Evolutionary conservation across 2,888 invertebrate species (phyloP), one percentile per base, ranked within the genome.

Genomic region (Chymomyza procnemis): DNA sequence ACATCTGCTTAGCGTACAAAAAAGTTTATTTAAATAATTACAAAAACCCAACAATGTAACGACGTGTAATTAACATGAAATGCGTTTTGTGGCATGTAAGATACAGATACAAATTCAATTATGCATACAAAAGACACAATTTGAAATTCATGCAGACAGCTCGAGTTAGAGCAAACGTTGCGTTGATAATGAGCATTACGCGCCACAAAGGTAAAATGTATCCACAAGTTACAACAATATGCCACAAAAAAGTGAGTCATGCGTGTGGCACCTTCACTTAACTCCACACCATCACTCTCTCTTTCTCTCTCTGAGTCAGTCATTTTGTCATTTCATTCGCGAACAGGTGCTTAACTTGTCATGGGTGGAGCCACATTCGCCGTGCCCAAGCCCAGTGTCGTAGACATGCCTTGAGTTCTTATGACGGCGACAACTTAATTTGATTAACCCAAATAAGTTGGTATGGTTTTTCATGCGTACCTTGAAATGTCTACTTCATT

Each of bases 61-160:
- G 74, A 78, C 78, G 83, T 76, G 83, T 81, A 85, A 85, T 81
- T 81, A 85, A 85, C 80, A 78, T 80, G 59, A 83, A 83, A 83
- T 73, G 78, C 75, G 83, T 41, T 41, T 41, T 73, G 68, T 58
- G 41, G 57, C 41, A 58, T 57, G 48, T 50, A 58, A 71, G 67
- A 69, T 74, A 77, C 77, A 69, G 61, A 54, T 34, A 48, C 34
- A 22, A n/a, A 26, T 26, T 6, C 26, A 26, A 26, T 41, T 34
- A 47, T 30, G n/a, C 14, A 19, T 54, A 26, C 47, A 72, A 21
- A n/a, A 60, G 22, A 14, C 22, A 21, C 47, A 55, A 48, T 12
- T 57, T 21, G 47, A n/a, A 48, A 16, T 30, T 63, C 26, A 30
- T 71, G 66, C 61, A 52, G 56, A 41, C 60, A 47, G 22, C 54